These are phyloP conservation scores for Caenorhabditis angaria DNA, from an alignment of 2,888 invertebrate species.

Conservation along the genomic window DNA sequence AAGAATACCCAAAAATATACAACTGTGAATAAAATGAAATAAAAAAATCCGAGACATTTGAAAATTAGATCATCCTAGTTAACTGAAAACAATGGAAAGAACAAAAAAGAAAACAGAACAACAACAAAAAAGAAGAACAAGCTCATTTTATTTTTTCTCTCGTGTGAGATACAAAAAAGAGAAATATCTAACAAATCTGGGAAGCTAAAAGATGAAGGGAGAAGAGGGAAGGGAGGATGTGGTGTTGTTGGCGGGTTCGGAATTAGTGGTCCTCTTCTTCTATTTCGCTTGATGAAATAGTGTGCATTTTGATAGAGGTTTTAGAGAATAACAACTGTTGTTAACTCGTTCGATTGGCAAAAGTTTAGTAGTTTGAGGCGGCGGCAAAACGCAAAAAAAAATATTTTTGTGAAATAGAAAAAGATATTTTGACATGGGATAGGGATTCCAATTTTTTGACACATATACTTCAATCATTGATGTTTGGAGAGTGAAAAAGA, in stretches of 20 bases:
- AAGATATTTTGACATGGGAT: too few relatives aligned
- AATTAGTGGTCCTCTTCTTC: slow-evolving; percentile 42
- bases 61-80: neutral
- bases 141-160: neutral
- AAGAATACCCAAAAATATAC: too few relatives aligned
- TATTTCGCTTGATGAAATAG: neutral
- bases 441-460: neutral
- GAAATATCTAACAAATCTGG: slow-evolving; percentile 24
- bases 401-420: too few relatives aligned
- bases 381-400: neutral
- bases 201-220: slow-evolving; percentile 39
- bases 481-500: neutral
- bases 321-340: slow-evolving; percentile 48
- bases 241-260: slow-evolving; percentile 19
- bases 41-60: neutral
- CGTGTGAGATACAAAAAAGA: slow-evolving; percentile 3
- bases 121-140: slow-evolving; percentile 15
- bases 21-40: neutral
- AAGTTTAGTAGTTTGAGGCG: neutral
- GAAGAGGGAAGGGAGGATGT: slow-evolving; percentile 28
- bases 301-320: slow-evolving; percentile 21
- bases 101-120: slow-evolving; percentile 10
- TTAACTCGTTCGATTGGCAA: slow-evolving; percentile 34
- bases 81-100: neutral
- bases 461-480: neutral